Evolutionary conservation across 2,888 invertebrate genomes (phyloP).

Genomic region (Corbicula japonica): DNA sequence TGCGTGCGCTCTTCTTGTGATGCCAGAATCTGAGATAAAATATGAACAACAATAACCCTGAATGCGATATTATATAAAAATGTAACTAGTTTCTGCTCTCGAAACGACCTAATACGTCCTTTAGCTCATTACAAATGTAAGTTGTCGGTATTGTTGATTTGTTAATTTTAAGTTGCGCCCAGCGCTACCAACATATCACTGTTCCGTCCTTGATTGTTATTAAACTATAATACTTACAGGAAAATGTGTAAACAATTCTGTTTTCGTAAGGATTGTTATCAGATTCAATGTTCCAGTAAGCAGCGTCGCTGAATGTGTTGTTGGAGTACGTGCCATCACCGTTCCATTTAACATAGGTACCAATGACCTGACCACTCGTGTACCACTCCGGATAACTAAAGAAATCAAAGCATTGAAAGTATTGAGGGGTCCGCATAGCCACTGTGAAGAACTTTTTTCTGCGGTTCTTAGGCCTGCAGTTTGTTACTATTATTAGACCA

Average conservation of each 20-base stretch:
- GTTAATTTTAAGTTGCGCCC: background rate
- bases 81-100: background rate
- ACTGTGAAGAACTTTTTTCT: no score
- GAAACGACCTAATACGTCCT: background rate
- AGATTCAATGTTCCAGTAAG: slow-evolving; percentile 12
- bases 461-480: no score
- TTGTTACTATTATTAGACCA: no score
- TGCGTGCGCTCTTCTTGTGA: no score
- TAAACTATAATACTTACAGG: slow-evolving; percentile 9
- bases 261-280: background rate
- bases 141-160: background rate
- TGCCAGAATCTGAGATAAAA: no score
- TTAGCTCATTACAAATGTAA: background rate
- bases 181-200: background rate
- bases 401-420: no score
- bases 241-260: slow-evolving; percentile 14
- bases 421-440: no score
- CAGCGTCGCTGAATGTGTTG: background rate
- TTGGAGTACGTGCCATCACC: slow-evolving; percentile 36
- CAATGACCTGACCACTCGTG: slow-evolving; percentile 19
- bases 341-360: slow-evolving; percentile 26
- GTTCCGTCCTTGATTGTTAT: background rate
- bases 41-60: no score
- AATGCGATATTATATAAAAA: background rate
- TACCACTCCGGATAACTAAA: slow-evolving; percentile 28